Percentiles rank a stretch among this genome's conserved stretches.
phyloP scores from a whole-genome alignment of 1,140 invertebrate genomes.

The Saxidomus purpurata region DNA sequence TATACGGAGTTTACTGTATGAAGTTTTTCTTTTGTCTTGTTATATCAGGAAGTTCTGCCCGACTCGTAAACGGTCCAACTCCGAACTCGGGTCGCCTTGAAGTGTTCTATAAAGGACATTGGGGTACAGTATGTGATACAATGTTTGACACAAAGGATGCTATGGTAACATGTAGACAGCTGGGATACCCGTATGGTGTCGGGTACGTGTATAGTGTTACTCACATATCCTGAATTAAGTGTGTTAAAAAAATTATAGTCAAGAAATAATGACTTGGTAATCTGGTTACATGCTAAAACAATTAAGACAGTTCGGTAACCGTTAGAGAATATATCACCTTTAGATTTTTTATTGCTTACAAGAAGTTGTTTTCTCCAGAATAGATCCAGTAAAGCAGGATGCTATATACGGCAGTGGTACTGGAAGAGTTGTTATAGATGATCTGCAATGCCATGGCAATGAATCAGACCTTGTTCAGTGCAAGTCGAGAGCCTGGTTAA shows the following conservation, averaged over 20 bases:
- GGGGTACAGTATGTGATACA: slow-evolving; percentile 93
- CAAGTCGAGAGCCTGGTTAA: slow-evolving; percentile 91
- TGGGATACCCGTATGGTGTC: slow-evolving; percentile 66
- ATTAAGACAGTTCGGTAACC: too few relatives aligned
- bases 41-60: slow-evolving; percentile 52
- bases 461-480: slow-evolving; percentile 91
- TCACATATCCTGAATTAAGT: too few relatives aligned
- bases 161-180: slow-evolving; percentile 89
- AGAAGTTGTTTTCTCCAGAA: too few relatives aligned
- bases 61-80: slow-evolving; percentile 71
- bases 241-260: too few relatives aligned
- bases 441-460: slow-evolving; percentile 90
- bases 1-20: too few relatives aligned
- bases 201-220: background rate
- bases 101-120: slow-evolving; percentile 90
- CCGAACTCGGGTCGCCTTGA: slow-evolving; percentile 90
- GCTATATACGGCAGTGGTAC: slow-evolving; percentile 85
- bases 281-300: too few relatives aligned
- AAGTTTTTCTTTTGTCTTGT: too few relatives aligned
- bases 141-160: slow-evolving; percentile 91
- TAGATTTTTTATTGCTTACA: too few relatives aligned
- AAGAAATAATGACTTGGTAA: too few relatives aligned
- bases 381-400: slow-evolving; percentile 4
- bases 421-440: slow-evolving; percentile 89
- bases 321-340: too few relatives aligned